Evolutionary conservation across 2,797 vertebrate genomes (phyloP).

Genomic region (Chaetodon trifasciatus): DNA sequence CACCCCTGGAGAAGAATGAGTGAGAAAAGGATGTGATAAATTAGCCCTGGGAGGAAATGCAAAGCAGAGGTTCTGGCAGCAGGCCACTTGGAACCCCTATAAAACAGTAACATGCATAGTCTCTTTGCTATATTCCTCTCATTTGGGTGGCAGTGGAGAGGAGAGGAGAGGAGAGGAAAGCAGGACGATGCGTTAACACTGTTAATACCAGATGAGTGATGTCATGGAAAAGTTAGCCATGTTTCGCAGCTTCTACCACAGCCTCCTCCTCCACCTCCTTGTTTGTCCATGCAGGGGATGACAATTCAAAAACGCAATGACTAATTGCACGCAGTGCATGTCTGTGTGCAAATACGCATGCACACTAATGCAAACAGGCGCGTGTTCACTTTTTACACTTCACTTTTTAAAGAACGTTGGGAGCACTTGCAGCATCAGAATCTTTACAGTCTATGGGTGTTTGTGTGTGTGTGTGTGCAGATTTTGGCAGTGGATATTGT

Average conservation of each 20-base stretch:
- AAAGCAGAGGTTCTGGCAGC: slow-evolving; percentile 75
- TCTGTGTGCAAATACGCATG: slow-evolving; percentile 44
- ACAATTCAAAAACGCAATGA: slow-evolving; percentile 43
- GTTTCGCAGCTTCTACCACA: slow-evolving; percentile 46
- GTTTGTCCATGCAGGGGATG: slow-evolving; percentile 50
- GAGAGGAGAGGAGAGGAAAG: slow-evolving; percentile 40
- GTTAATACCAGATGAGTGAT: slow-evolving; percentile 79
- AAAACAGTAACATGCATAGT: slow-evolving; percentile 65
- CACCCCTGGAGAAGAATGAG: slow-evolving; percentile 48
- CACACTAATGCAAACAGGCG: slow-evolving; percentile 10
- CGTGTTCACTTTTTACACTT: slow-evolving; percentile 10
- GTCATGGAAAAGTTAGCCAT: slow-evolving; percentile 81
- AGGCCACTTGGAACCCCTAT: slow-evolving; percentile 65
- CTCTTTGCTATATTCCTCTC: slow-evolving; percentile 42
- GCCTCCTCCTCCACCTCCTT: slow-evolving; percentile 25
- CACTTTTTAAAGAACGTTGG: slow-evolving; percentile 26
- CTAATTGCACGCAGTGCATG: slow-evolving; percentile 30
- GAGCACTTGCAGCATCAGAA: slow-evolving; percentile 13
- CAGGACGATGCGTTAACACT: slow-evolving; percentile 52
- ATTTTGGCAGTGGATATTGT: slow-evolving; percentile 35
- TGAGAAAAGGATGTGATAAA: slow-evolving; percentile 73
- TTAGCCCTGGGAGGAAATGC: slow-evolving; percentile 76
- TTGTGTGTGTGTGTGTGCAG: slow-evolving; percentile 20
- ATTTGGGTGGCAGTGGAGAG: slow-evolving; percentile 67
- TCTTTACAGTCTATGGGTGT: slow-evolving; percentile 11